phyloP scores from a whole-genome alignment of 2,113 vertebrate genomes.

The Camelus bactrianus region DNA sequence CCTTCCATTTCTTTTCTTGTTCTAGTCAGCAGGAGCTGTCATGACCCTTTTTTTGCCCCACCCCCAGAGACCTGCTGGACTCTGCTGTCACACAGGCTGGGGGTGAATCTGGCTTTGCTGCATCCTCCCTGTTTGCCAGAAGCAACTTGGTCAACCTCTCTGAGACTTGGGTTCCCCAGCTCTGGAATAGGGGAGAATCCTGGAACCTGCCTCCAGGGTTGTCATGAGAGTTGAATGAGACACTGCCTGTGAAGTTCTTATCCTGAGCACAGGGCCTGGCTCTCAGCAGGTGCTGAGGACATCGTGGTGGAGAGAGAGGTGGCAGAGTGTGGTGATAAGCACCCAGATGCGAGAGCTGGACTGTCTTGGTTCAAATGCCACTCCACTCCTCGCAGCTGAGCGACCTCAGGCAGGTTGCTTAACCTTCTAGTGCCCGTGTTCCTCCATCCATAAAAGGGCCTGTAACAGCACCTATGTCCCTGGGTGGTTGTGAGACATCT shows the following conservation, averaged over 20 bases:
- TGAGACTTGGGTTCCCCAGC: neutral
- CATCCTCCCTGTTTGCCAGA: neutral
- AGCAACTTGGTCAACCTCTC: neutral
- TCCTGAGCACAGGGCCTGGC: neutral
- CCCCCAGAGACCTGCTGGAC: neutral
- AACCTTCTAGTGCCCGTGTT: neutral
- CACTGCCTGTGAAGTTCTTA: neutral
- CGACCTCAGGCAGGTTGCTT: neutral
- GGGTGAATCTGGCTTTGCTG: neutral
- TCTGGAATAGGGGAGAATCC: neutral
- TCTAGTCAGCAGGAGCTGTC: neutral
- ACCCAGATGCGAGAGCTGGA: neutral
- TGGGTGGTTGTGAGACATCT: neutral
- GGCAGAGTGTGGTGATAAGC: neutral
- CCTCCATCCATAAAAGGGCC: neutral
- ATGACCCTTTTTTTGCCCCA: neutral
- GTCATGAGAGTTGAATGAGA: neutral
- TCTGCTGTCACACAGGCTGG: fast-evolving
- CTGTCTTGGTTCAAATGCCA: neutral
- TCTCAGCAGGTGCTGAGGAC: neutral
- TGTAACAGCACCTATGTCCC: neutral
- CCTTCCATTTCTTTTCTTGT: neutral
- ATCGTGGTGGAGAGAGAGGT: too few relatives aligned
- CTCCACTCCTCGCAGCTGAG: neutral
- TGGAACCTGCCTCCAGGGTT: neutral